Base-by-base conservation (phyloP, 2,888 invertebrate species). In the Tenthredo livida region DNA sequence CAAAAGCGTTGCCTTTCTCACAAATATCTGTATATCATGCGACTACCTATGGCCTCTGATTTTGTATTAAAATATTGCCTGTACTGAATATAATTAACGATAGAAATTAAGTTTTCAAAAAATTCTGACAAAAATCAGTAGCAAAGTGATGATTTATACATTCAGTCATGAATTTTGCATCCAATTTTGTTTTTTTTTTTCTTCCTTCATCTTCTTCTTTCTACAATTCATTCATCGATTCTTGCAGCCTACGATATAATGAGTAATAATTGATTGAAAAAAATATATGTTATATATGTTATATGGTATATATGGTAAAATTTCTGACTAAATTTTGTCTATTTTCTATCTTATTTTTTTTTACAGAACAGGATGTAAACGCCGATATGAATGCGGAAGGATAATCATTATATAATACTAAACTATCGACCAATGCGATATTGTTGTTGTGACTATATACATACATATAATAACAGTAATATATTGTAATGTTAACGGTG, bases 281-380 rank as follows among this genome's bases (percentile, higher is more conserved):
- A n/a, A n/a, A 21, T 58, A 21, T n/a, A 37, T 37, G 4, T 33
- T 4, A n/a, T 33, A 33, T 4, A 54, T 54, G n/a, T 25, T n/a
- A 6, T 15, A 33, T 2, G 21, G 25, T 67, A 15, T 12, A 15
- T 12, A n/a, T 37, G 21, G 9, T 61, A 21, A 15, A 40, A 61
- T 43, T 15, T 29, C 9, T 33, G 29, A 9, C 25, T 67, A 33
- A 83, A 43, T 43, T 15, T 40, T 33, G 58, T 78, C 17, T 43
- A 21, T 25, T 29, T 21, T 88, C 88, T 89, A 87, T 89, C 88
- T 89, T 89, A 88, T 86, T 33, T 89, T 91, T 37, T 85, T 89
- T 91, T 91, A 91, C 92, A 92, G 91, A 91, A 90, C 90, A 89
- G 90, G 90, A 91, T 91, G 88, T 92, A 91, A 92, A 88, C 90